A percentile compares a stretch with the other conserved stretches of the same genome.
Conservation (phyloP, 2,113 vertebrate genomes). For the Ciconia stormi region DNA sequence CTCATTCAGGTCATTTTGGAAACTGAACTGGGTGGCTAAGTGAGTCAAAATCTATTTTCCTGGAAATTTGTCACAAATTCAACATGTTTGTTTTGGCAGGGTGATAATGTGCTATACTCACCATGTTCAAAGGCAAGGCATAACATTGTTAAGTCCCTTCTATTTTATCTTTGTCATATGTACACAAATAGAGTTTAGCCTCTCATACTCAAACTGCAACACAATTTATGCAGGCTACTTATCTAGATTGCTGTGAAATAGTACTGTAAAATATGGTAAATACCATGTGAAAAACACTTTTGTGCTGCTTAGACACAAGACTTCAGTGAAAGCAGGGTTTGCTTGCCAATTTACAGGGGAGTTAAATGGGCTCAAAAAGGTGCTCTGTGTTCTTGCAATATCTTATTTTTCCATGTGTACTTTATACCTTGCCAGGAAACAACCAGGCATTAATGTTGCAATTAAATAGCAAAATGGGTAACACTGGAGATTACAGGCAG, state of each 20-base stretch:
- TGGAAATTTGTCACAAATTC: background rate
- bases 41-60: constrained; percentile 15
- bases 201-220: background rate
- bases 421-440: constrained; percentile 44
- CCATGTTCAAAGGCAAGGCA: background rate
- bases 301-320: background rate
- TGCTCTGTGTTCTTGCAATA: constrained; percentile 20
- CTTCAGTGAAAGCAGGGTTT: background rate
- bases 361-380: constrained; percentile 1
- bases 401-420: constrained; percentile 30
- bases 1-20: constrained; percentile 4
- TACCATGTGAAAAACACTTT: background rate
- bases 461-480: constrained; percentile 11
- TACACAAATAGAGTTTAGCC: background rate
- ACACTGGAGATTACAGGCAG: background rate
- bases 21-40: background rate
- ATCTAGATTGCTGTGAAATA: background rate
- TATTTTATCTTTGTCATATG: background rate
- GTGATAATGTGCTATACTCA: background rate
- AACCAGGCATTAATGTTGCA: background rate
- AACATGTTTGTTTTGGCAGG: background rate
- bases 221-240: background rate
- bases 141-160: background rate
- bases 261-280: background rate
- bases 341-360: background rate